Conservation (phyloP, 2,797 vertebrate genomes). For the Leptatherina wallacei region DNA sequence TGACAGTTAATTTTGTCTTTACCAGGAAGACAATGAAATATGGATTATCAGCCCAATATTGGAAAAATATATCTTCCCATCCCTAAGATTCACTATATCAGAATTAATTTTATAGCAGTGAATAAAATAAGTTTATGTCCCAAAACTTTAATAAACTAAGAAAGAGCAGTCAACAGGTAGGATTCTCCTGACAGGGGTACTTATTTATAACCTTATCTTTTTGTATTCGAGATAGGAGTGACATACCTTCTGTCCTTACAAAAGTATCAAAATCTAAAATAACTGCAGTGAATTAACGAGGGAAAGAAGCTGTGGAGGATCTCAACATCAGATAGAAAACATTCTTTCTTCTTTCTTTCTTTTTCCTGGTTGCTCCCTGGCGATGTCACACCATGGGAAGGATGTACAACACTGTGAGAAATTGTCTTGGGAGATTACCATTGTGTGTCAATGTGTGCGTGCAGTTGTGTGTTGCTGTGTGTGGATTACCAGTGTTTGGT, state of each 20-base stretch:
- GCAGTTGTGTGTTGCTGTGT: slow-evolving; percentile 22
- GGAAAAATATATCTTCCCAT: too few relatives aligned
- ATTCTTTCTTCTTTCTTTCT: slow-evolving; percentile 13
- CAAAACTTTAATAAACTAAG: neutral
- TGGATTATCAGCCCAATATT: too few relatives aligned
- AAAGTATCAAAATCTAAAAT: slow-evolving; percentile 20
- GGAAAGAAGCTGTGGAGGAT: slow-evolving; percentile 6
- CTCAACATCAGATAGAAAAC: neutral
- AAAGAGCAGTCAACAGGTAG: neutral
- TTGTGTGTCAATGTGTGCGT: slow-evolving; percentile 8
- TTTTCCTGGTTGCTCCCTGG: neutral
- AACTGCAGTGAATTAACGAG: slow-evolving; percentile 13
- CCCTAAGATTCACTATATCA: neutral
- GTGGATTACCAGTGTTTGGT: slow-evolving; percentile 50
- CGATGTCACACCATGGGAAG: slow-evolving; percentile 37
- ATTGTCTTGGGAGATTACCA: slow-evolving; percentile 54
- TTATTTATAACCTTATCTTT: neutral
- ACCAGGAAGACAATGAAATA: too few relatives aligned
- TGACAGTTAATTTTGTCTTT: too few relatives aligned
- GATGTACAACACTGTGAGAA: slow-evolving; percentile 46
- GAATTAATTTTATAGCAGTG: neutral
- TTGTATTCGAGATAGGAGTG: neutral
- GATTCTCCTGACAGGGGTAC: neutral
- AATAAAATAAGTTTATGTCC: too few relatives aligned
- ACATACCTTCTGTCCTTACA: neutral